phyloP scores from a whole-genome alignment of 2,888 invertebrate species.

The Panopea generosa region DNA sequence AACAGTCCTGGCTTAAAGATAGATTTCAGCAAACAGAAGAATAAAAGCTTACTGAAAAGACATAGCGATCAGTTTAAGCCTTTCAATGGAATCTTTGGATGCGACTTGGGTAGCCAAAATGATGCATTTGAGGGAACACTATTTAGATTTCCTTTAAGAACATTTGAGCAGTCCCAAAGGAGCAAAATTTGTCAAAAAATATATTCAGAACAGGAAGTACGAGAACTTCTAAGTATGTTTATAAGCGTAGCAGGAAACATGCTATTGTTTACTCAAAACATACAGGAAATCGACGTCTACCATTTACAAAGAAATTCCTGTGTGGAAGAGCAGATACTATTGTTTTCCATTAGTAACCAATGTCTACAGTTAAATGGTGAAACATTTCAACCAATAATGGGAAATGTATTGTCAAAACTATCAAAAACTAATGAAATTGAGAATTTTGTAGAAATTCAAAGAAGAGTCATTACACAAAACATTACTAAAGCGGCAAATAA shows the following conservation, averaged over 20 bases:
- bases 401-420: no score
- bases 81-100: slow-evolving; percentile 73
- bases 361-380: no score
- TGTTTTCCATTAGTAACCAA: no score
- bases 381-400: no score
- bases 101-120: slow-evolving; percentile 26
- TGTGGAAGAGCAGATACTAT: no score
- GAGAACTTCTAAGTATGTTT: slow-evolving; percentile 71
- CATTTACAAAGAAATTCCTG: slow-evolving; percentile 60
- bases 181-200: slow-evolving; percentile 76
- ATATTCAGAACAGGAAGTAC: slow-evolving; percentile 73
- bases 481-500: no score
- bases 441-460: no score
- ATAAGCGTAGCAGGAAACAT: slow-evolving; percentile 72
- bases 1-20: slow-evolving; percentile 72
- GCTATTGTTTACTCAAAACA: slow-evolving; percentile 82
- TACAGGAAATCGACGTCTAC: slow-evolving; percentile 71
- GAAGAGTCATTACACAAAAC: no score
- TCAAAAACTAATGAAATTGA: no score
- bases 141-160: slow-evolving; percentile 82
- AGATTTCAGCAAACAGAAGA: slow-evolving; percentile 57
- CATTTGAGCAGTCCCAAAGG: slow-evolving; percentile 23
- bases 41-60: slow-evolving; percentile 46
- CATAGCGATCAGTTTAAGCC: slow-evolving; percentile 73
- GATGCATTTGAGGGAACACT: slow-evolving; percentile 74